Conservation (phyloP, 1,140 invertebrate genomes). For the Atta texana region DNA sequence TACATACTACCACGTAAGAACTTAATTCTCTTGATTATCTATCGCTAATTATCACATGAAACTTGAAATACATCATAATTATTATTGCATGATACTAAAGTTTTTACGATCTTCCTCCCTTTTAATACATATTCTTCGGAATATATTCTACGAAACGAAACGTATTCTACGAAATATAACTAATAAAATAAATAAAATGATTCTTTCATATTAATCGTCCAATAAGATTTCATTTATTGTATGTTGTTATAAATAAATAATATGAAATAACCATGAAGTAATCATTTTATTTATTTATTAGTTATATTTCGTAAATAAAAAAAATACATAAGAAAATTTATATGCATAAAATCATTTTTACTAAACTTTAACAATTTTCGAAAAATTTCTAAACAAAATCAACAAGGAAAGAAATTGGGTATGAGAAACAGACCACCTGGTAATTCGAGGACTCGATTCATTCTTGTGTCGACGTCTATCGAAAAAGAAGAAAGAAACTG, state of each 20-base stretch:
- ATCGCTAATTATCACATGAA: not conserved
- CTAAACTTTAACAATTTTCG: constrained; percentile 14
- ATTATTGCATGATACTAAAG: not conserved
- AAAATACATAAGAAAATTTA: not conserved
- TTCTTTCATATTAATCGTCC: not conserved
- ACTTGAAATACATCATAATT: not conserved
- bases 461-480: constrained; percentile 74
- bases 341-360: not conserved
- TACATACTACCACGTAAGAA: not conserved
- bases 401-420: constrained; percentile 48
- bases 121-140: not conserved
- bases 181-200: not conserved
- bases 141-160: no score
- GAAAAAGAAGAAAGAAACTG: constrained; percentile 31
- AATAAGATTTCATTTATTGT: not conserved
- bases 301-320: no score
- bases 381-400: constrained; percentile 23
- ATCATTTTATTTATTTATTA: no score
- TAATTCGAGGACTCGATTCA: constrained; percentile 73
- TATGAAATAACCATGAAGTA: no score
- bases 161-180: not conserved
- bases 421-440: constrained; percentile 77
- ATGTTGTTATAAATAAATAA: no score
- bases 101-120: not conserved
- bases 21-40: not conserved